These are phyloP conservation scores for Limnephilus rhombicus DNA, from an alignment of 2,888 invertebrate species.

Conservation along the genomic window DNA sequence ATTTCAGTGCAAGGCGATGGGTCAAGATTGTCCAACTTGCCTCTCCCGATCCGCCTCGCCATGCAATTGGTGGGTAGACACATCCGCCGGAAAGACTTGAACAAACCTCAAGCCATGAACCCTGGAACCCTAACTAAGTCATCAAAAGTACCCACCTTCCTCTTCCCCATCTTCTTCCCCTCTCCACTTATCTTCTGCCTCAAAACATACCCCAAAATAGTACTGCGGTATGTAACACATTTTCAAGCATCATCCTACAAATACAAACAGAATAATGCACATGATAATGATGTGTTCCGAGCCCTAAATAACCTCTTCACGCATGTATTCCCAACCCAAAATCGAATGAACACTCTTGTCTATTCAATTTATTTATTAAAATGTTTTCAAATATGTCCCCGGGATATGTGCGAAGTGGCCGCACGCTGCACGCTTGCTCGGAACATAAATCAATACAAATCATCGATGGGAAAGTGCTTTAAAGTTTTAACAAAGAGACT, in stretches of 20 bases:
- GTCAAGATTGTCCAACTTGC: no score
- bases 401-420: constrained; percentile 56
- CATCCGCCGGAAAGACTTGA: no score
- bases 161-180: no score
- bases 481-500: constrained; percentile 43
- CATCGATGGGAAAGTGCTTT: constrained; percentile 12
- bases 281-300: background rate
- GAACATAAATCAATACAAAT: constrained; percentile 39
- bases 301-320: constrained; percentile 8
- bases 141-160: no score
- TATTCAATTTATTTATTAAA: constrained; percentile 66
- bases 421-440: background rate
- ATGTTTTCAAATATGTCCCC: constrained; percentile 66
- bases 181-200: no score
- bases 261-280: background rate
- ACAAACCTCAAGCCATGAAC: no score
- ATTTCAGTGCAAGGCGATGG: no score
- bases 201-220: no score
- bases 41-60: no score
- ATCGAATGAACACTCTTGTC: constrained; percentile 55
- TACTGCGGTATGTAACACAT: background rate
- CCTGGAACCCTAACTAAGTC: no score
- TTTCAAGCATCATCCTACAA: background rate
- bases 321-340: constrained; percentile 23
- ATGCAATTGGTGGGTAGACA: no score